A percentile compares a stretch with the other conserved stretches of the same genome.
phyloP scores from a whole-genome alignment of 2,113 vertebrate genomes.

The Mormyrus iriodes region DNA sequence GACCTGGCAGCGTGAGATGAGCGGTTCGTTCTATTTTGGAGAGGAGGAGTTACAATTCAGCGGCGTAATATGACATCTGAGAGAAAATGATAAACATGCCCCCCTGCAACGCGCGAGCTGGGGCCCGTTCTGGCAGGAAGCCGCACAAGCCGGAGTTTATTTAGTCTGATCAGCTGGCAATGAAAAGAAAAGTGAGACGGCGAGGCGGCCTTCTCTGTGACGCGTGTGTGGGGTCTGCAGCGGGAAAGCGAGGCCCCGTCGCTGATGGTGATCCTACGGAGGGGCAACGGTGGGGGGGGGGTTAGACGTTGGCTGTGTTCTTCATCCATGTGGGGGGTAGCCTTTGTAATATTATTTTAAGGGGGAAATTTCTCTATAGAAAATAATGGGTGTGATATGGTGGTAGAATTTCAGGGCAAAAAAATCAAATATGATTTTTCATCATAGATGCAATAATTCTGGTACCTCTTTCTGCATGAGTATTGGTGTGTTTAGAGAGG shows the following conservation, averaged over 20 bases:
- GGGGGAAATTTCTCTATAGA: not conserved
- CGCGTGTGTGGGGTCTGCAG: not conserved
- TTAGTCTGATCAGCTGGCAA: not conserved
- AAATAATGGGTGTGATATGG: not conserved
- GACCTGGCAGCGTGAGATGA: not conserved
- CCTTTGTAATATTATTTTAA: slow-evolving; percentile 7
- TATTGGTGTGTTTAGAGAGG: slow-evolving; percentile 38
- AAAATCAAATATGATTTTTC: not conserved
- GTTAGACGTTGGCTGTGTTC: slow-evolving; percentile 21
- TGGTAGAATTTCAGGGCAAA: not conserved
- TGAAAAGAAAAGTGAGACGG: not conserved
- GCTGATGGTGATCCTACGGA: not conserved
- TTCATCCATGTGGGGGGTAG: slow-evolving; percentile 14
- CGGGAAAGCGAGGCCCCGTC: not conserved
- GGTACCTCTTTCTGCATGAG: slow-evolving; percentile 33
- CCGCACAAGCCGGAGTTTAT: no score
- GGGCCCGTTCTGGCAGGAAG: no score
- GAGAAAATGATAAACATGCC: not conserved
- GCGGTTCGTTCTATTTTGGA: not conserved
- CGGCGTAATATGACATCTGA: not conserved
- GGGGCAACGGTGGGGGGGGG: not conserved
- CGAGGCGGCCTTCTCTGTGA: not conserved
- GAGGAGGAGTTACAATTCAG: not conserved
- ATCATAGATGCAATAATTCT: slow-evolving; percentile 34
- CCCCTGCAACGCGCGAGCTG: no score